Evolutionary conservation across 1,140 invertebrate species (phyloP).

Genomic region (Zophobas atratus): DNA sequence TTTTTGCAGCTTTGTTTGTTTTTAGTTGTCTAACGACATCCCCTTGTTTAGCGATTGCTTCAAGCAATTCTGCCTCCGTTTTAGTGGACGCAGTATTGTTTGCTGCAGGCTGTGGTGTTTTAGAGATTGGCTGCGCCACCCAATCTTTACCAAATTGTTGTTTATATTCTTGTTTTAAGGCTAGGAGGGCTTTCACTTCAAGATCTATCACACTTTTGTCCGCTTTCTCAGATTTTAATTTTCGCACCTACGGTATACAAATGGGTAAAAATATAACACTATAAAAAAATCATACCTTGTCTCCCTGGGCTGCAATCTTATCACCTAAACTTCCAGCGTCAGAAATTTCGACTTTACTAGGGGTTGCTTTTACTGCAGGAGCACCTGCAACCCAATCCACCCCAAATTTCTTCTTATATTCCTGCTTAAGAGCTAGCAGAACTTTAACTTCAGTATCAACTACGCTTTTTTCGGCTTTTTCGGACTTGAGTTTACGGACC

Average conservation of each 20-base stretch:
- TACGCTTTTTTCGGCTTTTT: constrained; percentile 72
- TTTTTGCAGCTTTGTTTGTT: constrained; percentile 73
- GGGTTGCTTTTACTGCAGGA: constrained; percentile 67
- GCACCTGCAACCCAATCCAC: constrained; percentile 74
- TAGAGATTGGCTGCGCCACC: constrained; percentile 68
- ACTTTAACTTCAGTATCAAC: constrained; percentile 79
- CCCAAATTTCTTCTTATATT: constrained; percentile 80
- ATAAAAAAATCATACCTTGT: constrained; percentile 72
- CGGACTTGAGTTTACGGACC: constrained; percentile 78
- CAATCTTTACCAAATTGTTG: constrained; percentile 75
- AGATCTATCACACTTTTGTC: constrained; percentile 73
- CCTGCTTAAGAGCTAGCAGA: constrained; percentile 78
- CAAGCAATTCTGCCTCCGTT: constrained; percentile 28
- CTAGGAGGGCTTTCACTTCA: constrained; percentile 77
- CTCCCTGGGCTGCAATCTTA: constrained; percentile 75
- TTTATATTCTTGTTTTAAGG: constrained; percentile 80
- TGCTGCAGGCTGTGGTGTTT: not conserved
- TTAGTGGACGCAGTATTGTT: constrained; percentile 63
- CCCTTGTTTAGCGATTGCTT: constrained; percentile 75
- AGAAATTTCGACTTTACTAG: constrained; percentile 15
- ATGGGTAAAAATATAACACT: no score
- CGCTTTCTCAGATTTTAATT: constrained; percentile 78
- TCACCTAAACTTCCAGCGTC: constrained; percentile 35
- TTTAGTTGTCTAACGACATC: constrained; percentile 81
- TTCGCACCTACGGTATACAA: not conserved